Conservation (phyloP, 2,113 vertebrate genomes). For the Salvelinus sp. region DNA sequence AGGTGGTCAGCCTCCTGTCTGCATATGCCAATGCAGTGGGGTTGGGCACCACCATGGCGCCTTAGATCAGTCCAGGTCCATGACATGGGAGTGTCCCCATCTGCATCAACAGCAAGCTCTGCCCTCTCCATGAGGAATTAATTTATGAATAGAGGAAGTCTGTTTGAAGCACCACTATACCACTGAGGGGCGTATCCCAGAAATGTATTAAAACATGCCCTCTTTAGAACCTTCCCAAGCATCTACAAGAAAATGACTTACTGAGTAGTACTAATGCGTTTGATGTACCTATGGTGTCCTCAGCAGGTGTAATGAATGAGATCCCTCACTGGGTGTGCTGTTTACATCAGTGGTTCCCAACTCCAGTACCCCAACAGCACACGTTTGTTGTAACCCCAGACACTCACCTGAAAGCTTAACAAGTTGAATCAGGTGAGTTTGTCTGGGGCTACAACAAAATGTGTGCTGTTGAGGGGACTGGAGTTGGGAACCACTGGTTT, state of each 20-base stretch:
- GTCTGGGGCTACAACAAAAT: no score
- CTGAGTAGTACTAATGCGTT: neutral
- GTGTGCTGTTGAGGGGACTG: no score
- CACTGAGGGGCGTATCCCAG: neutral
- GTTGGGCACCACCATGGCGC: constrained; percentile 85
- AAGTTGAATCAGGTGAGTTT: no score
- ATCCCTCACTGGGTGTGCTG: neutral
- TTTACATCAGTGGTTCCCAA: neutral
- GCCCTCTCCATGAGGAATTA: neutral
- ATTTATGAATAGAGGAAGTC: constrained; percentile 1
- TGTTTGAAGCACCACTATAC: neutral
- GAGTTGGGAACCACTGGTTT: no score
- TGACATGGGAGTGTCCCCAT: neutral
- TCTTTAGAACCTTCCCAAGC: neutral
- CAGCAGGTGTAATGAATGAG: neutral
- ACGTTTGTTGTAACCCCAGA: no score
- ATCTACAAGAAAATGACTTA: neutral
- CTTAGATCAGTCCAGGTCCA: constrained; percentile 36
- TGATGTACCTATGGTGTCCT: neutral
- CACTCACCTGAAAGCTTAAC: no score
- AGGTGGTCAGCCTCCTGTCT: constrained; percentile 86
- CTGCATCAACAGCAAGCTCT: neutral
- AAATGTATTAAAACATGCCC: neutral
- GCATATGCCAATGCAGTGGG: constrained; percentile 92
- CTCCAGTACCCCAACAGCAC: no score